Conservation (phyloP, 2,888 invertebrate species). For the Urechis unicinctus region DNA sequence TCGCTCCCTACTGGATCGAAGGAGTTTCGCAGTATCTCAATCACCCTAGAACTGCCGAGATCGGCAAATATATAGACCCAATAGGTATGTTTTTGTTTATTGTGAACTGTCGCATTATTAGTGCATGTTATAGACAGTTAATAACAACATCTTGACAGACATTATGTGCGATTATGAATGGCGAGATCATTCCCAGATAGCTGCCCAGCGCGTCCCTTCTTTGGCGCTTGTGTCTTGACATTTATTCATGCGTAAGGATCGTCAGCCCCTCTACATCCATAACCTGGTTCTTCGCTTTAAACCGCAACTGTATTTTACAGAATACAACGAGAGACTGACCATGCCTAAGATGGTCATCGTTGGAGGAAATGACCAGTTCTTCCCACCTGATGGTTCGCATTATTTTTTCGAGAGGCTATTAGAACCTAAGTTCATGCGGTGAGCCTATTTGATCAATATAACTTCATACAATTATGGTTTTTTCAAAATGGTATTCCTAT, state of each 20-base stretch:
- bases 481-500: no score
- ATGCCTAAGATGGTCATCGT: conserved; percentile 10
- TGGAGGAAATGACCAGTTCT: conserved; percentile 12
- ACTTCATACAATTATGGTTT: no score
- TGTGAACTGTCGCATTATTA: neutral
- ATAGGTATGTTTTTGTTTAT: conserved; percentile 8
- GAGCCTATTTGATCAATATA: neutral
- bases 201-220: no score
- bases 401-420: conserved; percentile 9
- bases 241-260: no score
- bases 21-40: conserved; percentile 10
- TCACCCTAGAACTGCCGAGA: conserved; percentile 6
- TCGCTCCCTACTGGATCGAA: conserved; percentile 12
- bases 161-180: no score
- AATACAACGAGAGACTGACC: conserved; percentile 12
- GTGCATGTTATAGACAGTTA: no score
- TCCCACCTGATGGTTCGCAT: conserved; percentile 11
- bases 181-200: no score
- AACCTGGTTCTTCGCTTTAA: no score
- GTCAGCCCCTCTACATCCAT: no score
- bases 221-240: no score
- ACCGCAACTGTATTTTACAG: conserved; percentile 6
- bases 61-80: conserved; percentile 11
- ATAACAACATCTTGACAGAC: no score
- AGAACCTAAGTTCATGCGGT: conserved; percentile 8